These are phyloP conservation scores for Drosophila persimilis DNA, from an alignment of 1,140 invertebrate genomes.

Conservation along the genomic window DNA sequence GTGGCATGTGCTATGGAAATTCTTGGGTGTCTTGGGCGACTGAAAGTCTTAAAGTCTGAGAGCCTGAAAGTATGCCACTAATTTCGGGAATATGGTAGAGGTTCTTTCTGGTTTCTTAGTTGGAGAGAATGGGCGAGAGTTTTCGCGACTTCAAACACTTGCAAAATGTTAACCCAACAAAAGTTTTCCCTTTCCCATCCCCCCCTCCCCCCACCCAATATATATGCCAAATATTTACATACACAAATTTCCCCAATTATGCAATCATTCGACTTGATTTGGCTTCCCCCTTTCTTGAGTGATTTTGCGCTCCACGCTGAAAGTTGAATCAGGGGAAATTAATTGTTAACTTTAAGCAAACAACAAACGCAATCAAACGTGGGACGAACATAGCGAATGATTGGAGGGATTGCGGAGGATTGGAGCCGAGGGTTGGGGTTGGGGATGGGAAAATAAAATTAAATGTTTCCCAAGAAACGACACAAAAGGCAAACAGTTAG, in stretches of 20 bases:
- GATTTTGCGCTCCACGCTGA: conserved; percentile 42
- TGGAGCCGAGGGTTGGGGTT: background rate
- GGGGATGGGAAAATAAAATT: conserved; percentile 35
- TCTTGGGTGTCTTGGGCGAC: too few relatives aligned
- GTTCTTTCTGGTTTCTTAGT: too few relatives aligned
- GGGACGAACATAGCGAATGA: conserved; percentile 37
- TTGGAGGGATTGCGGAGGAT: background rate
- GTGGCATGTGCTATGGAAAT: conserved; percentile 5
- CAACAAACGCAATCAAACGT: conserved; percentile 80
- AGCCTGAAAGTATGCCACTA: conserved; percentile 29
- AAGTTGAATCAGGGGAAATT: conserved; percentile 54
- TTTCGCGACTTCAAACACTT: conserved; percentile 32
- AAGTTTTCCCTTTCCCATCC: conserved; percentile 13
- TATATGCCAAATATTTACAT: conserved; percentile 36
- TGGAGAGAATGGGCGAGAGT: too few relatives aligned
- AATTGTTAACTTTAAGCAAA: conserved; percentile 81
- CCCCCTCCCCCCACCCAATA: background rate
- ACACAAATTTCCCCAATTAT: conserved; percentile 48
- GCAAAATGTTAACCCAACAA: conserved; percentile 35
- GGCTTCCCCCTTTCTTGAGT: conserved; percentile 62
- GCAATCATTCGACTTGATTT: conserved; percentile 67
- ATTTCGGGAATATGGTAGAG: conserved; percentile 13
- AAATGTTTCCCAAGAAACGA: conserved; percentile 50
- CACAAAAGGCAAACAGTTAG: conserved; percentile 57
- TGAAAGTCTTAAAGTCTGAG: background rate